Evolutionary conservation across 2,797 vertebrate species (phyloP).

Genomic region (Scolopax bukidnonensis): DNA sequence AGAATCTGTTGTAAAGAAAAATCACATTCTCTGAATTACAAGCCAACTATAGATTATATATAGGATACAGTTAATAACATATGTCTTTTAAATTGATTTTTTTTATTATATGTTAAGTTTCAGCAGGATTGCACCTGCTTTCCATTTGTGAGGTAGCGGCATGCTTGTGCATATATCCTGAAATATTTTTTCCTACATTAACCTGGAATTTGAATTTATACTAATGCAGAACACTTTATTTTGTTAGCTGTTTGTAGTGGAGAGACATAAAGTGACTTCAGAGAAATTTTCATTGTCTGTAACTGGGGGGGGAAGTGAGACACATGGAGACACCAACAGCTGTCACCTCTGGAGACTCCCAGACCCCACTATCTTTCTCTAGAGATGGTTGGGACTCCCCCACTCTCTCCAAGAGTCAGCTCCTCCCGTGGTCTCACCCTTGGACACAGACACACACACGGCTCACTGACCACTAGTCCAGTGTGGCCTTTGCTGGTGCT

Average conservation of each 20-base stretch:
- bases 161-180: not conserved
- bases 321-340: not conserved
- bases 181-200: not conserved
- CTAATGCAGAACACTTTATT: not conserved
- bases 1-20: not conserved
- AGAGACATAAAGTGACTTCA: not conserved
- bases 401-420: not conserved
- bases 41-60: not conserved
- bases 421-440: not conserved
- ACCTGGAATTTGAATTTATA: not conserved
- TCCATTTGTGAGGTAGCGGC: not conserved
- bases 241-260: not conserved
- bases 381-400: not conserved
- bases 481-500: not conserved
- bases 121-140: not conserved
- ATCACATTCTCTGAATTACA: not conserved
- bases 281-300: not conserved
- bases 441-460: not conserved
- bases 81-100: slow-evolving; percentile 27
- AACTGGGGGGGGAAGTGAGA: not conserved
- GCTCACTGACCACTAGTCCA: accelerated
- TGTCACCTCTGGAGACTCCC: not conserved
- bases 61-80: slow-evolving; percentile 7
- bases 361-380: not conserved
- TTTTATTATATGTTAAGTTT: not conserved